These are phyloP conservation scores for Notarius lentiginosus DNA, from an alignment of 2,113 vertebrate genomes.

Conservation along the genomic window DNA sequence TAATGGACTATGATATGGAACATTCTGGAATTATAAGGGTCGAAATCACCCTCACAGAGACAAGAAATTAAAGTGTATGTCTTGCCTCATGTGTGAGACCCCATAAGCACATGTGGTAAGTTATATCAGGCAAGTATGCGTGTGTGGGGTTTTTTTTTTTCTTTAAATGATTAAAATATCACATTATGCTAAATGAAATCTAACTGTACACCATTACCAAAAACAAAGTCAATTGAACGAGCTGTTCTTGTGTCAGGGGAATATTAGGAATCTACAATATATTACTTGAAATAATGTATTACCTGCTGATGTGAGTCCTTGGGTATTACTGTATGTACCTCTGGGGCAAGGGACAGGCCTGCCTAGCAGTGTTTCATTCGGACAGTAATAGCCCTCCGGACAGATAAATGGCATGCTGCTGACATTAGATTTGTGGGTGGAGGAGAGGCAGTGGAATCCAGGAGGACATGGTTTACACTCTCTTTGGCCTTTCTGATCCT, in stretches of 20 bases:
- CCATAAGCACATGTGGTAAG: neutral
- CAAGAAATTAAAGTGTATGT: neutral
- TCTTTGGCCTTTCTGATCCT: constrained; percentile 70
- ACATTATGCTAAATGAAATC: neutral
- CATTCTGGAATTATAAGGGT: neutral
- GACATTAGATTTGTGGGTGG: constrained; percentile 52
- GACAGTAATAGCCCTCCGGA: constrained; percentile 72
- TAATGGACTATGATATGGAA: neutral
- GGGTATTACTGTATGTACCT: constrained; percentile 71
- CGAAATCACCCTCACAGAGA: neutral
- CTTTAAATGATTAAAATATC: neutral
- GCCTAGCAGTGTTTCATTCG: constrained; percentile 54
- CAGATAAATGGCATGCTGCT: constrained; percentile 67
- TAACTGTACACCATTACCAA: neutral
- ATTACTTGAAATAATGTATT: constrained; percentile 22
- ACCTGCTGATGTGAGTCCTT: constrained; percentile 71
- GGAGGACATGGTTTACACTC: constrained; percentile 73
- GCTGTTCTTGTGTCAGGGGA: neutral
- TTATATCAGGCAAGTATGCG: neutral
- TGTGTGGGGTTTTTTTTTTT: neutral
- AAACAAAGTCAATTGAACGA: neutral
- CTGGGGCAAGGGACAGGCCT: constrained; percentile 69
- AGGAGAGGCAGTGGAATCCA: constrained; percentile 69
- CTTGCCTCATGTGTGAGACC: neutral
- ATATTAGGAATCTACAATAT: neutral